Base-by-base conservation (phyloP, 2,113 vertebrate species). In the Hypanus sabinus region DNA sequence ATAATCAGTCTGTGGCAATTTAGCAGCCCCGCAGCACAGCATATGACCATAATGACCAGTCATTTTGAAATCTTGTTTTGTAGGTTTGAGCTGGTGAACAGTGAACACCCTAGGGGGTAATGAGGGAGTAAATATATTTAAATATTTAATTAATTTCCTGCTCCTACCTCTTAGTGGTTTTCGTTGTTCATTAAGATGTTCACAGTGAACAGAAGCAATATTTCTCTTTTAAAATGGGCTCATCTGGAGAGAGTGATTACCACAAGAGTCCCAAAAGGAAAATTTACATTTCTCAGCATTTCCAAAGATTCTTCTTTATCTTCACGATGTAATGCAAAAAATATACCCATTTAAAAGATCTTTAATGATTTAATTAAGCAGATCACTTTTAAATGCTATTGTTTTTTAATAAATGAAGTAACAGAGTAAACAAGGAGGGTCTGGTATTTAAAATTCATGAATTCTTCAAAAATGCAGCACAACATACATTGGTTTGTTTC, bases 341-440 rank as follows among this genome's bases (percentile, higher is more conserved):
- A 38, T 73, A 55, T 75, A 7, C 22, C 68, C 36, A 30, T 73
- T 73, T 12, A 55, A 73, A 73, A 11, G 38, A 93, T 8, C 12
- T 33, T 90, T 90, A 36, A 65, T 68, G 36, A 55, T 73, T 93
- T 93, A 93, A 73, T 73, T 93, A 55, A 93, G 38, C 90, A 36
- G 70, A 87, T 90, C 85, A 90, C 27, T 90, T 90, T 68, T 11
- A 60, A 65, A 65, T 90, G 57, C 38, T 65, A 27, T 93, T 93
- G 5, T 46, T 83, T 83, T 38, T 36, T 30, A 65, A 70, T 0
- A 24, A 24, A 24, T 3, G 11, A 92, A 20, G 62, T 90, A 90
- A 38, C 36, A 36, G n/a, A 92, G 90, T 9, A 24, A 92, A 30
- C 36, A 75, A 73, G 27, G 36, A 24, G 33, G n/a, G 5, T 33